Percentiles rank a stretch among this genome's conserved stretches.
Evolutionary conservation across 2,113 vertebrate genomes (phyloP).

Genomic region (Salvelinus sp.): DNA sequence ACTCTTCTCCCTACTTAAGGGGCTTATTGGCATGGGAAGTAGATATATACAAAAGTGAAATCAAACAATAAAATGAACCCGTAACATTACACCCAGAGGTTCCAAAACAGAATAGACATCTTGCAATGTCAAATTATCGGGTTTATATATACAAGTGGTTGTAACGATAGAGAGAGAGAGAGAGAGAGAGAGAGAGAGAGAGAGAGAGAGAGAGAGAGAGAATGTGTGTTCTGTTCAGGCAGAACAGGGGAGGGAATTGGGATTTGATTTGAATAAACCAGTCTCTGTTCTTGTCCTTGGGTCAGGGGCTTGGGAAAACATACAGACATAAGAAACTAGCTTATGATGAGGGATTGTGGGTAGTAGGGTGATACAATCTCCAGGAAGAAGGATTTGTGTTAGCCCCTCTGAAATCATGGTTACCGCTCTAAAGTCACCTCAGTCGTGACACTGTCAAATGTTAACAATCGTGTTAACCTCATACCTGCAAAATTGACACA

Average conservation of each 20-base stretch:
- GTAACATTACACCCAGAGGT: too few relatives aligned
- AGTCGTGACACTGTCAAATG: background rate
- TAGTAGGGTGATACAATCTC: slow-evolving; percentile 6
- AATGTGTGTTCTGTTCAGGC: too few relatives aligned
- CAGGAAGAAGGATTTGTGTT: background rate
- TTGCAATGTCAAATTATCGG: too few relatives aligned
- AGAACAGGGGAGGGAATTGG: background rate
- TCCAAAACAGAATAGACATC: too few relatives aligned
- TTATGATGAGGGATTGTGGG: slow-evolving; percentile 46
- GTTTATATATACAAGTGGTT: too few relatives aligned
- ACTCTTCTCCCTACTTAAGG: too few relatives aligned
- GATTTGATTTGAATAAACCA: slow-evolving; percentile 1
- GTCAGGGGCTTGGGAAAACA: background rate
- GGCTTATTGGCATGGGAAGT: too few relatives aligned
- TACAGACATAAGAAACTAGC: slow-evolving; percentile 2
- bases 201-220: too few relatives aligned
- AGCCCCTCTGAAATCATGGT: background rate
- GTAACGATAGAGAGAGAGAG: too few relatives aligned
- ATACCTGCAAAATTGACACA: background rate
- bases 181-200: too few relatives aligned
- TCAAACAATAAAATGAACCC: too few relatives aligned
- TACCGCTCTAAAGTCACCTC: background rate
- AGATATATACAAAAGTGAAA: too few relatives aligned
- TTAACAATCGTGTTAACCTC: background rate
- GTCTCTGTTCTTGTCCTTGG: slow-evolving; percentile 16